Evolutionary conservation across 53 echinoderm and acorn worm species (phyloP), one percentile per base, ranked within the genome.

Genomic region (Astropecten irregularis): DNA sequence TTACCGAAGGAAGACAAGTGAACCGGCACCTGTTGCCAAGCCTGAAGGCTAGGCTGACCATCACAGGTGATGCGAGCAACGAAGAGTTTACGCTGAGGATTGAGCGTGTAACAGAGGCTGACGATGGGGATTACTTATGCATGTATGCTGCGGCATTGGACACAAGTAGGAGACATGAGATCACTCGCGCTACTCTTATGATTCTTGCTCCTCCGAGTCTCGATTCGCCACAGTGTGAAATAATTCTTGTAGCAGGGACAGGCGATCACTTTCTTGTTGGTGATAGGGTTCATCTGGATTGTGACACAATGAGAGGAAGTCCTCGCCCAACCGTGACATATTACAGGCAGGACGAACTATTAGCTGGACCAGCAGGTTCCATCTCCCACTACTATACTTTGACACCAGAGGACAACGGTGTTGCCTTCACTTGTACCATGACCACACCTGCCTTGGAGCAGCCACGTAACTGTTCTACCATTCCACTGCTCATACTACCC

Each of bases 381-480:
- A 29, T 77, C 23, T 13, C 33, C 9, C 77, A 77, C 59, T 32
- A 2, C 27, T 60, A 77, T 38, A 27, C 1, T 0, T 28, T 77
- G 20, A 29, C 30, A 0, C 36, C 60, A 10, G 60, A 71, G 21
- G 84, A 84, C 35, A 84, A 84, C 49, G 84, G 84, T 20, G 71
- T 59, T 71, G 8, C 44, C 2, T 84, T 71, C 71, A 84, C 84
- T 4, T 84, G 72, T 44, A 33, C 55, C 14, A 71, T 71, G 48
- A 25, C 23, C 36, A 60, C 71, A 30, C 84, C 49, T 44, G 84
- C 84, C 38, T 16, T 83, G 1, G 34, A 69, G 50, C 55, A 18
- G 18, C 69, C 70, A 15, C 54, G 69, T 40, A 83, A 9, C 40
- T 83, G 84, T 25, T 56, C 69, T 20, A 29, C 69, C 0, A 54